phyloP scores from a whole-genome alignment of 2,797 vertebrate species.

The Lepilemur ruficaudatus region DNA sequence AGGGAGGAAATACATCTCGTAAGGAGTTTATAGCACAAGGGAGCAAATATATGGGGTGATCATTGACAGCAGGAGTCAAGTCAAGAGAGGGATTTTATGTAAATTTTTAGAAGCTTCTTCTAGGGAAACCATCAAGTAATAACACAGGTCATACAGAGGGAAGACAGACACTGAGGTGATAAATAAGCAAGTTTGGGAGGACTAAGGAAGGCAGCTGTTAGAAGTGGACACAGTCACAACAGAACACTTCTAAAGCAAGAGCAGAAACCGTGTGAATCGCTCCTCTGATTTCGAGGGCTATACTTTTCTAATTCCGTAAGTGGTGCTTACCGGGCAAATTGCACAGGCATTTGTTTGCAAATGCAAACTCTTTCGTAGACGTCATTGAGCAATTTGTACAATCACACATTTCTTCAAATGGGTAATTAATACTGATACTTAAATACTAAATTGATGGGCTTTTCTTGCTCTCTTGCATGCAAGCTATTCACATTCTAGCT shows the following conservation, averaged over 20 bases:
- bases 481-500: neutral
- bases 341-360: constrained; percentile 39
- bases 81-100: neutral
- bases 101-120: neutral
- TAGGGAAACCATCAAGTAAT: neutral
- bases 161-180: neutral
- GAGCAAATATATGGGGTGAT: neutral
- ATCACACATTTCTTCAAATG: constrained; percentile 49
- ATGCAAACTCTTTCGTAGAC: constrained; percentile 42
- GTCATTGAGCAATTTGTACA: constrained; percentile 46
- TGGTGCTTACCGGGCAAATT: neutral
- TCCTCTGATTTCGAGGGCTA: neutral
- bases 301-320: neutral
- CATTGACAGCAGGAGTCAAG: accelerated
- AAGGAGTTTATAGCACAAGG: neutral
- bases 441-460: constrained; percentile 34
- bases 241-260: neutral
- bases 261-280: neutral
- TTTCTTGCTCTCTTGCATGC: neutral
- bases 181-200: neutral
- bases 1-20: neutral
- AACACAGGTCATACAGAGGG: neutral
- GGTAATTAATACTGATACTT: constrained; percentile 63
- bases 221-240: neutral
- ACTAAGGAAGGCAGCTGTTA: accelerated